Conservation (phyloP, 2,797 vertebrate genomes). For the Monodelphis domestica region DNA sequence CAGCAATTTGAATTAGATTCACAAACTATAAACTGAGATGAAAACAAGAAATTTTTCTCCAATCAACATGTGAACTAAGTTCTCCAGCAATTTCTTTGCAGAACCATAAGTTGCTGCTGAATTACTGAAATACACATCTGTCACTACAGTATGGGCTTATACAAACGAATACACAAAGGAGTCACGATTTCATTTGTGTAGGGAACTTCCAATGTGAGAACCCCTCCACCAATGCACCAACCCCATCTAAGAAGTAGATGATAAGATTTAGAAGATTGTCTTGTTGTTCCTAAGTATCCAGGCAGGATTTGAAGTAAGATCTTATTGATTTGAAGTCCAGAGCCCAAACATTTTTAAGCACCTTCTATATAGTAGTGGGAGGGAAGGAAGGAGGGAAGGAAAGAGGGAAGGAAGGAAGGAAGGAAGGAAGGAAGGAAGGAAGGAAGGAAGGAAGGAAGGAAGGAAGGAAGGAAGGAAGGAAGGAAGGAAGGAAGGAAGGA, state of each 20-base stretch:
- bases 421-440: too few species aligned
- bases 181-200: background rate
- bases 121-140: slow-evolving; percentile 3
- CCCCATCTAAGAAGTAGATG: background rate
- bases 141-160: background rate
- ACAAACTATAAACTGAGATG: background rate
- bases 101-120: background rate
- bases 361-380: background rate
- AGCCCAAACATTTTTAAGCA: background rate
- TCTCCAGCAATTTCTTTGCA: background rate
- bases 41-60: background rate
- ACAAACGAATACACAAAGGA: background rate
- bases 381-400: too few species aligned
- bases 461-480: background rate
- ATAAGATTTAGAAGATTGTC: background rate
- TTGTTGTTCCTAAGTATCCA: background rate
- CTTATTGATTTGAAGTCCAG: background rate
- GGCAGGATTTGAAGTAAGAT: background rate
- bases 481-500: background rate
- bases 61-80: background rate
- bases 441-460: too few species aligned
- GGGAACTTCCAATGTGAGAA: background rate
- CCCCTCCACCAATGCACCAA: background rate
- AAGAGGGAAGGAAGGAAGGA: too few species aligned
- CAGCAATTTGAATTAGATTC: background rate